Evolutionary conservation across 2,113 vertebrate species (phyloP).

Genomic region (Cephalopterus ornatus): DNA sequence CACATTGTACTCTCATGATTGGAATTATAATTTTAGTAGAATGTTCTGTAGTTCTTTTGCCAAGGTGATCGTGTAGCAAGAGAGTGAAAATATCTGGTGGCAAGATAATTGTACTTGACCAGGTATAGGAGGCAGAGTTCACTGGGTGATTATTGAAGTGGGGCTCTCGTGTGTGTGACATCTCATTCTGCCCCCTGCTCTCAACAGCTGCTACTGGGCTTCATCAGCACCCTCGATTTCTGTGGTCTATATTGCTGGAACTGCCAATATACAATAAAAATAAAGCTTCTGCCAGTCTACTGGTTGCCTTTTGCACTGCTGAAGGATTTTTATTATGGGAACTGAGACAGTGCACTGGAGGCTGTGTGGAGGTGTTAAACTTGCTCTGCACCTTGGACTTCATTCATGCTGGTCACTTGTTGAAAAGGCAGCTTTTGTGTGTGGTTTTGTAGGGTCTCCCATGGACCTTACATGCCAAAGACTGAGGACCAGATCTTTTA

Average conservation of each 20-base stretch:
- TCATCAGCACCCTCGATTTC: not conserved
- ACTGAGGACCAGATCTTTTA: not conserved
- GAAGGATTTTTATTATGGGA: not conserved
- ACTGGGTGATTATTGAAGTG: fast-evolving
- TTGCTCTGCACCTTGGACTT: not conserved
- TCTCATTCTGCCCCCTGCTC: fast-evolving
- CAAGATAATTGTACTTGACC: not conserved
- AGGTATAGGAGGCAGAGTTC: not conserved
- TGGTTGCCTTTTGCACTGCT: not conserved
- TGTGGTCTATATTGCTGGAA: not conserved
- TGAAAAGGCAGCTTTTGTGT: not conserved
- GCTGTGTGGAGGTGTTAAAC: fast-evolving
- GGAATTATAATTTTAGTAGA: not conserved
- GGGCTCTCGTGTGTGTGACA: fast-evolving
- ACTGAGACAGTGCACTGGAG: fast-evolving
- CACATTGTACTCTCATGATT: not conserved
- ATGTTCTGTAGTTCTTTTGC: not conserved
- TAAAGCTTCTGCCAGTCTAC: not conserved
- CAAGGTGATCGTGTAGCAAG: fast-evolving
- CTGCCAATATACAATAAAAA: not conserved
- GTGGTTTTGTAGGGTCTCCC: not conserved
- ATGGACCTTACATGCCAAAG: not conserved
- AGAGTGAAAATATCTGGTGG: not conserved
- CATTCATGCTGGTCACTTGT: not conserved
- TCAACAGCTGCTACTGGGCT: not conserved